Evolutionary conservation across 2,797 vertebrate species (phyloP).

Genomic region (Hydrocynus forskahlii): DNA sequence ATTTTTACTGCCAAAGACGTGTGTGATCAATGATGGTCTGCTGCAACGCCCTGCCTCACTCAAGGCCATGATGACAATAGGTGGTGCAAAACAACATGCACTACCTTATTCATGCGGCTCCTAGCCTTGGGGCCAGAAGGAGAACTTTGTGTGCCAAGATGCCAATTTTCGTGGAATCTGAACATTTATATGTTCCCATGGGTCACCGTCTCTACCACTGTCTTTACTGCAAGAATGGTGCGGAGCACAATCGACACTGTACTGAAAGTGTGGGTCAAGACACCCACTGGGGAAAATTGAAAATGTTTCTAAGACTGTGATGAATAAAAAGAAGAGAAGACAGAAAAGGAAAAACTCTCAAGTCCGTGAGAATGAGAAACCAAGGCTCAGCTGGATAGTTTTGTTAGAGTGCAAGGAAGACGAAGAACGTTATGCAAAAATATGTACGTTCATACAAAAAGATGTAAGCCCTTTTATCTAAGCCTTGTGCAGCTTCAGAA

Average conservation of each 20-base stretch:
- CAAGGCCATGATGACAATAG: slow-evolving; percentile 5
- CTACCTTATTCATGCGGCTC: background rate
- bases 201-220: background rate
- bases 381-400: no score
- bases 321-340: no score
- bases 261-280: background rate
- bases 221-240: background rate
- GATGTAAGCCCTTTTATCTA: background rate
- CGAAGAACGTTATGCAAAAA: no score
- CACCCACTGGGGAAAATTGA: no score
- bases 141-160: background rate
- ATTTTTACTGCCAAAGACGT: background rate
- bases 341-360: no score
- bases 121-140: background rate
- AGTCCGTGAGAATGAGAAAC: background rate
- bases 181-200: background rate
- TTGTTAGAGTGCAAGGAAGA: no score
- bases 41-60: background rate
- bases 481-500: background rate
- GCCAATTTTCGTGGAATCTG: background rate
- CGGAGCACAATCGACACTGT: no score
- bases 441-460: no score
- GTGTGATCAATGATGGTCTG: background rate
- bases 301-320: no score
- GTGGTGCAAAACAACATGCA: background rate